phyloP scores from a whole-genome alignment of 2,113 vertebrate species.

The Poeciliopsis turrubarensis region DNA sequence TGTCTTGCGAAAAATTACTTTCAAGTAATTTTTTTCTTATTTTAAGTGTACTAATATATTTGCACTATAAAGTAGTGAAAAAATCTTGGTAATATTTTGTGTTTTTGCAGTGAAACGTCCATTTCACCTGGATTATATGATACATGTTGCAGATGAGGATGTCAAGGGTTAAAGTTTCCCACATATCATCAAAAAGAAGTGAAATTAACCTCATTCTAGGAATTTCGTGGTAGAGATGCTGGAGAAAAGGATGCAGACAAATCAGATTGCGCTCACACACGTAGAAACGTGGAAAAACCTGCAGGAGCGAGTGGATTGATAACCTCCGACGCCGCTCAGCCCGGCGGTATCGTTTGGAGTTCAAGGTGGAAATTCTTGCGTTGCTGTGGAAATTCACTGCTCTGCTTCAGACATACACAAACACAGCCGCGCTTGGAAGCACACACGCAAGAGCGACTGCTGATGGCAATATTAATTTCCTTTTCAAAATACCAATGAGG shows the following conservation, averaged over 20 bases:
- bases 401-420: slow-evolving; percentile 45
- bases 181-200: background rate
- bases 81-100: too few species aligned
- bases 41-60: too few species aligned
- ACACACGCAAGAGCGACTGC: slow-evolving; percentile 59
- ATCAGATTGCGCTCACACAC: background rate
- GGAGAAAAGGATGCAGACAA: background rate
- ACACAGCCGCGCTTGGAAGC: slow-evolving; percentile 39
- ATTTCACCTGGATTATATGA: background rate
- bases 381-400: slow-evolving; percentile 52
- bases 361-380: slow-evolving; percentile 25
- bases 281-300: background rate
- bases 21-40: too few species aligned
- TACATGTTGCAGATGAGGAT: too few species aligned
- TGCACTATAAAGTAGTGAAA: too few species aligned
- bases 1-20: too few species aligned
- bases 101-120: too few species aligned
- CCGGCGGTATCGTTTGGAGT: slow-evolving; percentile 35
- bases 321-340: slow-evolving; percentile 33
- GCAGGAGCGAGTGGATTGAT: slow-evolving; percentile 1
- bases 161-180: too few species aligned
- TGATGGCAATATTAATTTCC: slow-evolving; percentile 87
- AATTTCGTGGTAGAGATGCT: background rate
- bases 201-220: background rate
- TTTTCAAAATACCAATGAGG: slow-evolving; percentile 89